Conservation (phyloP, 2,113 vertebrate species). For the Tichodroma muraria region DNA sequence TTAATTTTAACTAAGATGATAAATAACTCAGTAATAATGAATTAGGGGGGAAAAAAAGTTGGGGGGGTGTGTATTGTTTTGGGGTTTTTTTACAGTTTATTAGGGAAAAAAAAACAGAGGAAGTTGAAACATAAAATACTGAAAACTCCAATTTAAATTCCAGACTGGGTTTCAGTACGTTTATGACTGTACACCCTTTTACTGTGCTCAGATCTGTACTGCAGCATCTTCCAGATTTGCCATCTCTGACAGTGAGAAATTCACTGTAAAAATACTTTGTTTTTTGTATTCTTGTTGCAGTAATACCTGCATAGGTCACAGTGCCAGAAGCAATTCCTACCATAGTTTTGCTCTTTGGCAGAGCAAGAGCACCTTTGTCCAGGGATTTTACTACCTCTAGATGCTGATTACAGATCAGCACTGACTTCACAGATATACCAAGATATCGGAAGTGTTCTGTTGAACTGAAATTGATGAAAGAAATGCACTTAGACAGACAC, state of each 20-base stretch:
- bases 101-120: background rate
- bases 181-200: background rate
- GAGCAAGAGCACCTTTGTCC: background rate
- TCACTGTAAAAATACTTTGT: background rate
- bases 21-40: background rate
- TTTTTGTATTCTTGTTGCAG: background rate
- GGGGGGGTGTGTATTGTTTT: background rate
- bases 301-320: background rate
- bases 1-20: constrained; percentile 17
- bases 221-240: background rate
- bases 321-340: background rate
- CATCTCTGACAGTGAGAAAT: background rate
- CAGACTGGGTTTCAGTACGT: background rate
- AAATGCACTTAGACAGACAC: background rate
- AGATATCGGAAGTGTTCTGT: background rate
- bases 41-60: background rate
- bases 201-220: background rate
- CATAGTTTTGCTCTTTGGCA: background rate
- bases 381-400: background rate
- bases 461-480: background rate
- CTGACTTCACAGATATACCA: background rate
- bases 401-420: background rate
- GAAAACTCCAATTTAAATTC: background rate
- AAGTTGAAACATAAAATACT: background rate
- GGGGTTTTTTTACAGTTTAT: background rate